Base-by-base conservation (phyloP, 2,797 vertebrate genomes). In the Enteromius thamalakanensis region DNA sequence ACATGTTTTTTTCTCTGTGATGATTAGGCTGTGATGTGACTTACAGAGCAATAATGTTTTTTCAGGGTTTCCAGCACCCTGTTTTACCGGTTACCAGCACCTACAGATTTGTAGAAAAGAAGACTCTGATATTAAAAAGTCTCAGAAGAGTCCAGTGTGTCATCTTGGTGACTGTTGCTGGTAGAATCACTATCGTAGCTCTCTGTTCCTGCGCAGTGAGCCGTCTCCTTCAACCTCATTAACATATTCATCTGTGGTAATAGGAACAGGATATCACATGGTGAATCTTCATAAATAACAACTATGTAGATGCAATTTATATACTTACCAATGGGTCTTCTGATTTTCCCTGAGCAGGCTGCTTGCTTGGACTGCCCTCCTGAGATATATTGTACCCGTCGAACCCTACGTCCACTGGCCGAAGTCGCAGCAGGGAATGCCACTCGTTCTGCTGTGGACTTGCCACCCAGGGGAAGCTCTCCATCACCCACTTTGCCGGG, bases 141-240 rank as follows among this genome's bases (percentile, higher is more conserved):
- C 32, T 62, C 53, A 6, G 81, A 60, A 60, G 75, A 78, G 53
- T 78, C 75, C 64, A 70, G 29, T 17, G 67, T 17, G 85, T 96
- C 95, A 0, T 96, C 95, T 0, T 95, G 94, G 70, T 96, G 95
- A 91, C 95, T 95, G 91, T 94, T 96, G 92, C 94, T 96, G 91
- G 96, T 96, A 47, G 95, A 96, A 90, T 96, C 96, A 2, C 95
- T 96, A 93, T 96, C 95, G 0, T 96, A 96, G 85, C 95, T 96
- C 93, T 96, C 95, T 12, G 95, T 94, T 79, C 95, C 96, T 6
- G 94, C 94, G 89, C 94, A 96, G 90, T 95, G 96, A 87, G 96
- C 95, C 0, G 96, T 96, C 81, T 97, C 96, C 87, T 96, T 96
- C 45, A 97, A 92, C 77, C 95, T 90, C 96, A 96, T 95, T 10